Base-by-base conservation (phyloP, 2,888 invertebrate species). In the Ligdia adustata region DNA sequence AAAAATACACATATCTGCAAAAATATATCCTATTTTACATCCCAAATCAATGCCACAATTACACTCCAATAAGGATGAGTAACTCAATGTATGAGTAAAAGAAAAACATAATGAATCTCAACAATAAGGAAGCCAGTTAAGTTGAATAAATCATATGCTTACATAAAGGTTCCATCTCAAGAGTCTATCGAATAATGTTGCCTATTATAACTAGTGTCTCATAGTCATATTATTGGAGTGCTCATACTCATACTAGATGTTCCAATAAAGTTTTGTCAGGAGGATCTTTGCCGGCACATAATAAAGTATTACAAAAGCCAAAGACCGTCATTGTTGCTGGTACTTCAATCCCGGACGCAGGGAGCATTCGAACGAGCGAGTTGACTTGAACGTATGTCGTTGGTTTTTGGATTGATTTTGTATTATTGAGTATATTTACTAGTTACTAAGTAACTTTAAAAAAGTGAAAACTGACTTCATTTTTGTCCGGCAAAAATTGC, bases 261-360 rank as follows among this genome's bases (percentile, higher is more conserved):
- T 83, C 82, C 86, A 88, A 89, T 89, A 89, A 89, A 87, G 87
- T 90, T 88, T 89, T 89, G 87, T 86, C 87, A 82, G 76, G 83
- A n/a, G 86, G 87, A 88, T 89, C 84, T 87, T 82, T 78, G 82
- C 82, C 77, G 79, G 80, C 88, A 89, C 89, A 87, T 89, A 88
- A 90, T 90, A 89, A 89, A 89, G 88, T 89, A 89, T 89, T 87
- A 88, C 89, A 89, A 89, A 87, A 89, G 89, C 85, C 88, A 88
- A 86, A 89, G 89, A 88, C 86, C 87, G 83, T 86, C 89, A 89
- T 89, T 90, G 90, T 90, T 88, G 85, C 81, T 79, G 86, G 86
- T 83, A 85, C 88, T 88, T 83, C 87, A 88, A 87, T 87, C 84
- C 82, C 78, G 74, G 69, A 75, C 75, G 76, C 68, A 67, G 51